Evolutionary conservation across 2,888 invertebrate species (phyloP).

Genomic region (Agonopterix arenella): DNA sequence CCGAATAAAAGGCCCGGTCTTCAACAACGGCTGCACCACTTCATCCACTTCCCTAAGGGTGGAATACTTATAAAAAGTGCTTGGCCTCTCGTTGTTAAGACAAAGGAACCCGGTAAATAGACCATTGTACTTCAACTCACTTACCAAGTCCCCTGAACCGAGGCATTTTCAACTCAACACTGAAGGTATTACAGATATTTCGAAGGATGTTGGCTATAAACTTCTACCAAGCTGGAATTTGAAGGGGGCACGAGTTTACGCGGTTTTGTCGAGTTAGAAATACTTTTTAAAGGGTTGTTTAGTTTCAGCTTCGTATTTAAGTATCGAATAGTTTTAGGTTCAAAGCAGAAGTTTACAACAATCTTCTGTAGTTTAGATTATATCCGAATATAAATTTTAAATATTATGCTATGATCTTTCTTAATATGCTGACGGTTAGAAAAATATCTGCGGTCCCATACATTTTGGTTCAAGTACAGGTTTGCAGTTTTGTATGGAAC

Average conservation of each 20-base stretch:
- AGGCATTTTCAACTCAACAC: no score
- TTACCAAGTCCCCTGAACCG: slow-evolving; percentile 4
- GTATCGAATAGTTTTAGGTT: no score
- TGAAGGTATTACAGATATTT: no score
- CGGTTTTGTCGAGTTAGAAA: slow-evolving; percentile 12
- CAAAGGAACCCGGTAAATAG: slow-evolving; percentile 60
- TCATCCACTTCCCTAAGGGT: slow-evolving; percentile 24
- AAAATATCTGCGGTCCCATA: no score
- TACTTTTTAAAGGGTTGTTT: slow-evolving; percentile 16
- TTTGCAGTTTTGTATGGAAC: no score
- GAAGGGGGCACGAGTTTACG: slow-evolving; percentile 18
- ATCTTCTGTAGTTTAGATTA: no score
- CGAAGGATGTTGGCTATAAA: slow-evolving; percentile 5
- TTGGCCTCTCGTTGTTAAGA: slow-evolving; percentile 39
- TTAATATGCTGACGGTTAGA: no score
- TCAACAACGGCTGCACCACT: slow-evolving; percentile 12
- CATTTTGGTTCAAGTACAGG: no score
- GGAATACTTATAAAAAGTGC: slow-evolving; percentile 19
- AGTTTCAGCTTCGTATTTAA: slow-evolving; percentile 5
- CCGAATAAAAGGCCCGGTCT: slow-evolving; percentile 14
- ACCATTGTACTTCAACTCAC: slow-evolving; percentile 40
- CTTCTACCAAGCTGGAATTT: slow-evolving; percentile 27
- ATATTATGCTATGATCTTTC: no score
- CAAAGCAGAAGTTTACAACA: no score
- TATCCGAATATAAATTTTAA: no score